These are phyloP conservation scores for Cepaea nemoralis DNA, from an alignment of 1,140 invertebrate genomes.

Conservation along the genomic window DNA sequence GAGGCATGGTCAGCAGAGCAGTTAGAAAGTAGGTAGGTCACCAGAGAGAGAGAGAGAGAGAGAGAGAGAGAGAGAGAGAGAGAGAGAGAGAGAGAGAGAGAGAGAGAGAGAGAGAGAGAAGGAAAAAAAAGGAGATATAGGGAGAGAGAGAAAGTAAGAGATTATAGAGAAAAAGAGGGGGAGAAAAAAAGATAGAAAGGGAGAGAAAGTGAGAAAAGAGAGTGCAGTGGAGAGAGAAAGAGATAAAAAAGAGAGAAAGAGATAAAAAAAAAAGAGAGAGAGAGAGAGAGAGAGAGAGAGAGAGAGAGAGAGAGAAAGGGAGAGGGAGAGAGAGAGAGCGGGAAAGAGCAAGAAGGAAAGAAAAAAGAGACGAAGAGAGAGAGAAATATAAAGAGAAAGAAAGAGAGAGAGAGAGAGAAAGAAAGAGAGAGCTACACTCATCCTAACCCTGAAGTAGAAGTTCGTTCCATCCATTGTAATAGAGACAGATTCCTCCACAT, in stretches of 20 bases:
- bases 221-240: no score
- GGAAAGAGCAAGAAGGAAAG: not conserved
- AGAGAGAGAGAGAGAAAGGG: not conserved
- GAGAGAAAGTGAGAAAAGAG: no score
- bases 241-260: not conserved
- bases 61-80: not conserved
- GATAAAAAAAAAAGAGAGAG: not conserved
- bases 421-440: not conserved
- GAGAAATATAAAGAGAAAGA: not conserved
- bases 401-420: not conserved
- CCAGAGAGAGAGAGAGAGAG: not conserved
- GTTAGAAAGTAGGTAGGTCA: no score
- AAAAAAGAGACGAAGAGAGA: not conserved
- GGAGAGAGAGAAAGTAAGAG: not conserved
- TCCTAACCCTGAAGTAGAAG: slow-evolving; percentile 38
- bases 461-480: slow-evolving; percentile 29
- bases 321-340: not conserved
- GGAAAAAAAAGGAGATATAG: no score
- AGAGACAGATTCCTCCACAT: slow-evolving; percentile 21
- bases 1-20: no score
- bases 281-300: not conserved
- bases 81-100: not conserved
- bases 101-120: not conserved
- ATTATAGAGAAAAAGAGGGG: not conserved
- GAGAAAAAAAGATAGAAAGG: not conserved